Evolutionary conservation across 2,113 vertebrate species (phyloP).

Genomic region (Oryzias javanicus): DNA sequence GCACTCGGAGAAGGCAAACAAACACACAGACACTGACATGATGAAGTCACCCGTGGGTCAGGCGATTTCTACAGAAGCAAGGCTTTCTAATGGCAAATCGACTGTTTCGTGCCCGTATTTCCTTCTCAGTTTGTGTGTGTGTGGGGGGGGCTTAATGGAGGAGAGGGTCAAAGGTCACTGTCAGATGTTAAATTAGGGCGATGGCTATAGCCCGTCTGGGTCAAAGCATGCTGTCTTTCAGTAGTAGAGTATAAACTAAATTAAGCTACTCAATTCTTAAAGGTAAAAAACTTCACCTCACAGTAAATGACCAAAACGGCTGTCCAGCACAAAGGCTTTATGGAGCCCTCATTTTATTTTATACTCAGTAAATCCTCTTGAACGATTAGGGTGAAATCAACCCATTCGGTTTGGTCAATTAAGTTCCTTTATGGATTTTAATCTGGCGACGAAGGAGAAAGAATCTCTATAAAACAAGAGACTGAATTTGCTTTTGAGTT

Average conservation of each 20-base stretch:
- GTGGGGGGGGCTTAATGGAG: conserved; percentile 8
- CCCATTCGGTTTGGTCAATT: too few species aligned
- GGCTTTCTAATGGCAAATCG: conserved; percentile 11
- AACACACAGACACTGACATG: background rate
- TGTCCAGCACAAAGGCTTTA: conserved; percentile 2
- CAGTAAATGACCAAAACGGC: too few species aligned
- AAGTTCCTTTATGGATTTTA: too few species aligned
- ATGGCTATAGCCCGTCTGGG: conserved; percentile 6
- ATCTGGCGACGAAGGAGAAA: too few species aligned
- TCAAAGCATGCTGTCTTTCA: conserved; percentile 12
- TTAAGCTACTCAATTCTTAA: background rate
- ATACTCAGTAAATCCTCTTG: background rate
- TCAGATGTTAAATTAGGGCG: conserved; percentile 1
- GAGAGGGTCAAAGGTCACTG: conserved; percentile 35
- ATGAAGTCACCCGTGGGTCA: conserved; percentile 11
- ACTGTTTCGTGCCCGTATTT: conserved; percentile 47
- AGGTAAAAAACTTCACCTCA: background rate
- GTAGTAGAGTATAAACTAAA: background rate
- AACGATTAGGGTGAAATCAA: background rate
- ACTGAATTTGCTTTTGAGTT: too few species aligned
- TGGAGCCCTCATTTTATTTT: too few species aligned
- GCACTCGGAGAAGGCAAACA: conserved; percentile 8
- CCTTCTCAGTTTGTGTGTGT: conserved; percentile 18
- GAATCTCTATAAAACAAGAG: too few species aligned
- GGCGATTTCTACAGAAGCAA: conserved; percentile 1